Evolutionary conservation across 2,888 invertebrate genomes (phyloP), one percentile per base, ranked within the genome.

Genomic region (Schizotus pectinicornis): DNA sequence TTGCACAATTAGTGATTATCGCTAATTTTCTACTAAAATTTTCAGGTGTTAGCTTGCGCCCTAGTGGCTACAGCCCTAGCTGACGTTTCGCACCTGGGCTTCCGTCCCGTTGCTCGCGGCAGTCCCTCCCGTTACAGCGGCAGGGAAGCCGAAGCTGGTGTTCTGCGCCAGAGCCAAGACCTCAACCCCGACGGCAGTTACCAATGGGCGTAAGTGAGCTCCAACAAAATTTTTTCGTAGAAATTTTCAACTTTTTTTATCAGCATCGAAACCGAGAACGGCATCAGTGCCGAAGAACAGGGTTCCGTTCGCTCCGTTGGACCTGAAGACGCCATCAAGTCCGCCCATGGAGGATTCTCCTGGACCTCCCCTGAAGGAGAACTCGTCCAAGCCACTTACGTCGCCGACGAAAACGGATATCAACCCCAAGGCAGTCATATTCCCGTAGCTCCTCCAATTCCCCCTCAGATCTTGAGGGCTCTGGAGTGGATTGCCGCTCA

Each of bases 221-320:
- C 3, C 13, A 8, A 43, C 2, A 43, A 3, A 14, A 30, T 33
- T 7, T 9, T 34, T 38, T 38, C 11, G 6, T 7, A 6, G 30
- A 30, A 32, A 7, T 41, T 37, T 43, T 37, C 46, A 43, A 13
- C 8, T 14, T 11, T 43, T 8, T 31, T 45, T 68, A 69, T 32
- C 64, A 86, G 86, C 58, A 81, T 77, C 65, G 83, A 86, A 70
- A 85, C 84, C 39, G 82, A 83, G 74, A 86, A 86, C 70, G 86
- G 86, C 1, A 86, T 86, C 33, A 34, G 37, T 7, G 59, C 46
- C 1, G 61, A 68, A 50, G 69, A 69, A 59, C 55, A 62, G 6
- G 71, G 61, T 8, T 38, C 55, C 5, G 55, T 57, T 7, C 43
- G 52, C 8, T 79, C 83, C 62, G 69, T 81, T 7, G 81, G 83